phyloP scores from a whole-genome alignment of 2,113 vertebrate species.

The Sclerurus mexicanus region DNA sequence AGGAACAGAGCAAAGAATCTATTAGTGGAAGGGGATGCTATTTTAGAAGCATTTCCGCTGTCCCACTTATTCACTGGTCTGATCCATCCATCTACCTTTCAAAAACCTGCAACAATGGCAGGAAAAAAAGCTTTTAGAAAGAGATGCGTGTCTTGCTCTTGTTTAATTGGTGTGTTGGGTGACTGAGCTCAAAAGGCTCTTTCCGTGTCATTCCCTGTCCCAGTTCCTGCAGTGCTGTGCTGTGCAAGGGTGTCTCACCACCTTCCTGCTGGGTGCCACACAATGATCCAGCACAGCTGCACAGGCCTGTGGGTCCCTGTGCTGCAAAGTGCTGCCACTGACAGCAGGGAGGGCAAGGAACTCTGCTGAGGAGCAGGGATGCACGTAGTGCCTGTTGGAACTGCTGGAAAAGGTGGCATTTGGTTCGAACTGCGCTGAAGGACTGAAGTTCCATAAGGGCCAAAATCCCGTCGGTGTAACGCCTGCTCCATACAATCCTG shows the following conservation, averaged over 20 bases:
- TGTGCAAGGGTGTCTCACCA: not conserved
- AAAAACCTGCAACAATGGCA: slow-evolving; percentile 4
- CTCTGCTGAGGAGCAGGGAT: not conserved
- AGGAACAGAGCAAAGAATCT: not conserved
- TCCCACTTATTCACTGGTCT: slow-evolving; percentile 27
- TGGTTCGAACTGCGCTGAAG: not conserved
- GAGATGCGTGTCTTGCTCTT: not conserved
- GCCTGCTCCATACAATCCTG: not conserved
- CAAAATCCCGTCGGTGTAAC: not conserved
- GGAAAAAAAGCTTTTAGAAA: not conserved
- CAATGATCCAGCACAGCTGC: not conserved
- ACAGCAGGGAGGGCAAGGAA: not conserved
- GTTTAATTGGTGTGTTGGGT: slow-evolving; percentile 24
- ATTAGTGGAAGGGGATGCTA: not conserved
- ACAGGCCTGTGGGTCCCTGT: not conserved
- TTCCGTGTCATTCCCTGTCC: not conserved
- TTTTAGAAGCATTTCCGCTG: slow-evolving; percentile 6
- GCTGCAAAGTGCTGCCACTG: not conserved
- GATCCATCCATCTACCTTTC: slow-evolving; percentile 22
- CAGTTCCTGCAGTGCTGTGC: not conserved
- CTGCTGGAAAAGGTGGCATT: not conserved
- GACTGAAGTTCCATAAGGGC: not conserved
- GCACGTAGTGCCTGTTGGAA: not conserved
- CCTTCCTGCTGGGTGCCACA: not conserved
- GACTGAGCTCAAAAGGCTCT: slow-evolving; percentile 11